These are phyloP conservation scores for Saccostrea glomerata DNA, from an alignment of 1,140 invertebrate species.

Conservation along the genomic window DNA sequence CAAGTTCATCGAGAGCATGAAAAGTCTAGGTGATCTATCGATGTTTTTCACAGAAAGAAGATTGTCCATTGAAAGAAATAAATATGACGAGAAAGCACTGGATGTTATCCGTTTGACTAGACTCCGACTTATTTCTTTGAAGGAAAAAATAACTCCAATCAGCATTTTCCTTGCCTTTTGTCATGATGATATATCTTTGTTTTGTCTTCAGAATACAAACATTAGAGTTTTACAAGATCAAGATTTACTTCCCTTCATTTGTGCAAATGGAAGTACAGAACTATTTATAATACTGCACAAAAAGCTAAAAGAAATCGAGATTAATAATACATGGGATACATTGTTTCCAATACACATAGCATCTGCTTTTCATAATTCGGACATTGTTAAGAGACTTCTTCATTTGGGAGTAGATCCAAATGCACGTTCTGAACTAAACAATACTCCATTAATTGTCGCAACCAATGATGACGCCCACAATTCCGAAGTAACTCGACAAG, in stretches of 20 bases:
- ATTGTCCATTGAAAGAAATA: neutral
- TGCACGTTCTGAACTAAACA: too few species aligned
- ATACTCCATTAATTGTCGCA: too few species aligned
- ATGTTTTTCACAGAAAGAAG: neutral
- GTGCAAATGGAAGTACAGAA: too few species aligned
- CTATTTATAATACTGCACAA: neutral
- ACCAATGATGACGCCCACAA: neutral
- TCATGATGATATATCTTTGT: neutral
- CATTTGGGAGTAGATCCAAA: too few species aligned
- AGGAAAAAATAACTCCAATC: neutral
- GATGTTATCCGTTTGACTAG: neutral
- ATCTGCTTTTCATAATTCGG: neutral
- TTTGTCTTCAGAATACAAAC: neutral
- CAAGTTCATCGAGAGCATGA: neutral
- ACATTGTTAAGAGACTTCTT: neutral
- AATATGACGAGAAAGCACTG: neutral
- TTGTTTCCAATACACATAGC: neutral
- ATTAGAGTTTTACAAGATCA: neutral
- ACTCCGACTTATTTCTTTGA: neutral
- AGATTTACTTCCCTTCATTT: too few species aligned
- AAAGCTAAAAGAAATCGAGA: neutral
- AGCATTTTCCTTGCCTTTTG: neutral
- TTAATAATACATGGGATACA: neutral
- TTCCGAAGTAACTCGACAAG: too few species aligned
- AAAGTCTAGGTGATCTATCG: neutral